Evolutionary conservation across 2,888 invertebrate species (phyloP), one percentile per base, ranked within the genome.

Genomic region (Eugnorisma glareosa): DNA sequence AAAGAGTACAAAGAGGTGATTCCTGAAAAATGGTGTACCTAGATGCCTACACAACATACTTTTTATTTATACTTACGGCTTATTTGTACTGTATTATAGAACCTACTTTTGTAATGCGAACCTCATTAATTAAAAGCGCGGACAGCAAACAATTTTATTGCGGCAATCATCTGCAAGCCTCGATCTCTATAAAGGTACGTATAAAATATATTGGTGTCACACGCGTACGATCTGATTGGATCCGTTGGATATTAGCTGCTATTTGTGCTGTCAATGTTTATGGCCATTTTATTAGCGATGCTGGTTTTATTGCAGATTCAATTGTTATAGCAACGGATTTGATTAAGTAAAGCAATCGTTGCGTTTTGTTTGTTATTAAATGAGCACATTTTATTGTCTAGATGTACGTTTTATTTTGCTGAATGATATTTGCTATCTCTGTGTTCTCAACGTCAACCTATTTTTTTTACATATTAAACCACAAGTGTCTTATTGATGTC

Each of bases 241-340:
- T 91, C 90, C 91, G 87, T 93, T 88, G 93, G 93, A 95, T 95
- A 96, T 95, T 96, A 95, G 95, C 90, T 90, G 92, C 93, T 95
- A 95, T 96, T 96, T 95, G 95, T 95, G 93, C 93, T 95, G 95
- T 95, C 96, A 94, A 95, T 96, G 95, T 96, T 96, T 96, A 96
- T 94, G 93, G 89, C 92, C 88, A 83, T 95, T 96, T 96, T 96
- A 96, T 95, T 94, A 93, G 91, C 93, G 90, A 91, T 93, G 92
- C 92, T 91, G 93, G 91, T 95, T 96, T 96, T 96, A 96, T 96
- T 95, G 92, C 94, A 86, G 91, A 93, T 95, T 93, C 94, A 94
- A 95, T 95, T 94, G 95, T 92, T 90, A 92, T 94, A 93, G 94
- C 94, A 93, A 94, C 91, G 92, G 94, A 93, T 95, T 96, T 96